phyloP scores from a whole-genome alignment of 2,888 invertebrate genomes.

The Atrina japonica region DNA sequence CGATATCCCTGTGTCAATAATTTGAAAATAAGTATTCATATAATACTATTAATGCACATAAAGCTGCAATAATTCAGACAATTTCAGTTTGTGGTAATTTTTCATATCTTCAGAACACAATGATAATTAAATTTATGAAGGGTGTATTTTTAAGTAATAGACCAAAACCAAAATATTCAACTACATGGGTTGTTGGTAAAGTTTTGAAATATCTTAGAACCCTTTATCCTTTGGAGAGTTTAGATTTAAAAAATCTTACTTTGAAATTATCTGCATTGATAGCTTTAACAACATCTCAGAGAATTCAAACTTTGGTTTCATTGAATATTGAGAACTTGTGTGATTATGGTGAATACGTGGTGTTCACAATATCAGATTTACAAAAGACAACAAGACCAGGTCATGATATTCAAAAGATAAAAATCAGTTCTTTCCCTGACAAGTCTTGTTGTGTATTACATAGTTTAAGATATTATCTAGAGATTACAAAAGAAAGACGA shows the following conservation, averaged over 20 bases:
- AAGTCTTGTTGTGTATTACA: too few species aligned
- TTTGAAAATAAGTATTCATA: background rate
- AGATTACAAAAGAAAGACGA: too few species aligned
- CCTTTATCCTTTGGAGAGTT: constrained; percentile 1
- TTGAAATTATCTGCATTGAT: background rate
- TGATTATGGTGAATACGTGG: constrained; percentile 11
- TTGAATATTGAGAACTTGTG: constrained; percentile 37
- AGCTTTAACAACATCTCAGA: constrained; percentile 25
- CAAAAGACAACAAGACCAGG: constrained; percentile 30
- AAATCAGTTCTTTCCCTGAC: constrained; percentile 8
- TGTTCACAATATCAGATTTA: too few species aligned
- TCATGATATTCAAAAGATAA: background rate
- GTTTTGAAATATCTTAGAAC: too few species aligned
- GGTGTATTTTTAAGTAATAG: background rate
- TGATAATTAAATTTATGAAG: background rate
- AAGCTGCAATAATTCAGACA: background rate
- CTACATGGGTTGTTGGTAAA: too few species aligned
- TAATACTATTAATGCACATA: background rate
- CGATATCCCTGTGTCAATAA: too few species aligned
- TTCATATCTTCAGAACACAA: constrained; percentile 5
- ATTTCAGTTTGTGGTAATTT: constrained; percentile 3
- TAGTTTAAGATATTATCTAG: constrained; percentile 34
- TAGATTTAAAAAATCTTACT: background rate
- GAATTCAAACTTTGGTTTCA: constrained; percentile 33
- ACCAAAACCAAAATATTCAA: too few species aligned